Evolutionary conservation across 2,888 invertebrate species (phyloP).

Genomic region (Macrophya annulata): DNA sequence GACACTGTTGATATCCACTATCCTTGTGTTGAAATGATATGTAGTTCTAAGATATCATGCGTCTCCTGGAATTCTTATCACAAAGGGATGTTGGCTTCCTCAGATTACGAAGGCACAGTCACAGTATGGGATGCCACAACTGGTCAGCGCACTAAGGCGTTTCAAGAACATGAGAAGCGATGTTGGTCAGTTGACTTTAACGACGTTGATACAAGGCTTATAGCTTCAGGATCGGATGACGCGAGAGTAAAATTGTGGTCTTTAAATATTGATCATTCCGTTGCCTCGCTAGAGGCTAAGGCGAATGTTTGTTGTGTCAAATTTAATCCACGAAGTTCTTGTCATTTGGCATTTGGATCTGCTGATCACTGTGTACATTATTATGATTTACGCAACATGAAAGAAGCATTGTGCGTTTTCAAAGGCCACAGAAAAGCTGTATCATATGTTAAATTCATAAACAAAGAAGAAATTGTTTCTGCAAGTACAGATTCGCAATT

Average conservation of each 20-base stretch:
- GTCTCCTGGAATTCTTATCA: conserved; percentile 97
- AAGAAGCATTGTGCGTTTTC: conserved; percentile 90
- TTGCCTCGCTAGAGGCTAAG: conserved; percentile 94
- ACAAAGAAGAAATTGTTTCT: conserved; percentile 92
- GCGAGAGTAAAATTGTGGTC: conserved; percentile 96
- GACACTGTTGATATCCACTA: conserved; percentile 96
- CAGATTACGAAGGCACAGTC: conserved; percentile 97
- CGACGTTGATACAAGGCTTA: conserved; percentile 92
- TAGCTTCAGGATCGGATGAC: conserved; percentile 97
- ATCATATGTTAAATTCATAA: conserved; percentile 95
- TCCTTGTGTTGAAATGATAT: conserved; percentile 95
- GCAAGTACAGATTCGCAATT: conserved; percentile 96
- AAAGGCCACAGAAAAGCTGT: conserved; percentile 96
- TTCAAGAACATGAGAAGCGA: conserved; percentile 95
- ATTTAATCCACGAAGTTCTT: conserved; percentile 92
- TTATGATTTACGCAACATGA: conserved; percentile 93
- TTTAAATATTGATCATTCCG: conserved; percentile 91
- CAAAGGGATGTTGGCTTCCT: conserved; percentile 92
- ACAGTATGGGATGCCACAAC: conserved; percentile 95
- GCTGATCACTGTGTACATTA: conserved; percentile 98
- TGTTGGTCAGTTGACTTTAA: conserved; percentile 99
- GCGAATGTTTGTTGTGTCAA: conserved; percentile 98
- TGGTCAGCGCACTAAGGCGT: conserved; percentile 87
- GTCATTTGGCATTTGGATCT: conserved; percentile 96
- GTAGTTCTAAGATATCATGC: conserved; percentile 96